phyloP scores from a whole-genome alignment of 2,888 invertebrate species.

The Heliconius ismenius region DNA sequence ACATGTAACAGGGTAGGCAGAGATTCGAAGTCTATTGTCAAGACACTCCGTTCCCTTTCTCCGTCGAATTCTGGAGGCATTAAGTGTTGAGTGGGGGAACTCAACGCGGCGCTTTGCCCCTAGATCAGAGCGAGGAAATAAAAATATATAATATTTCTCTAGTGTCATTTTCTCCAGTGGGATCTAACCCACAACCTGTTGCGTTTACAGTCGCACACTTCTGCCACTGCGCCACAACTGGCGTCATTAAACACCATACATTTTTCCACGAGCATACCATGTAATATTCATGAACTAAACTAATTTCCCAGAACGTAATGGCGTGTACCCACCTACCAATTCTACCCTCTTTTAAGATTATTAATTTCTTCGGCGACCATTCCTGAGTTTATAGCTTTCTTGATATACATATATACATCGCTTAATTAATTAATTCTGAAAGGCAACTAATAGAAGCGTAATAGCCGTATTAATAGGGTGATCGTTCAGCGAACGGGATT shows the following conservation, averaged over 20 bases:
- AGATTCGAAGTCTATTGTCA: too few species aligned
- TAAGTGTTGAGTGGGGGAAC: too few species aligned
- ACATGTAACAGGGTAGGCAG: too few species aligned
- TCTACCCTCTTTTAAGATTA: slow-evolving; percentile 38
- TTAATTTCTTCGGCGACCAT: slow-evolving; percentile 40
- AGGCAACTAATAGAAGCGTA: slow-evolving; percentile 39
- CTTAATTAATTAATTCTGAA: slow-evolving; percentile 44
- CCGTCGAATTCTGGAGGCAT: too few species aligned
- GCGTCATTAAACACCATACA: slow-evolving; percentile 8
- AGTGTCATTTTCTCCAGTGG: too few species aligned
- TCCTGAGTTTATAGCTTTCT: slow-evolving; percentile 38
- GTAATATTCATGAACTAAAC: slow-evolving; percentile 37
- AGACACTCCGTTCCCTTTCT: too few species aligned
- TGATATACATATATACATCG: slow-evolving; percentile 33
- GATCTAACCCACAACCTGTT: too few species aligned
- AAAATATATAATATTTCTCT: too few species aligned
- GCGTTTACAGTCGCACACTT: too few species aligned
- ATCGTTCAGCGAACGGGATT: slow-evolving; percentile 31
- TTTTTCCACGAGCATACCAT: slow-evolving; percentile 30
- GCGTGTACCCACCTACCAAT: slow-evolving; percentile 27
- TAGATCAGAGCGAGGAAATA: too few species aligned
- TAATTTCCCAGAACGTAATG: slow-evolving; percentile 28
- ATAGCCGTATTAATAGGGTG: slow-evolving; percentile 36
- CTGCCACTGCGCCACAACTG: too few species aligned
- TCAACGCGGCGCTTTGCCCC: too few species aligned